Conservation (phyloP, 2,888 invertebrate genomes). For the Gnatocerus cornutus region DNA sequence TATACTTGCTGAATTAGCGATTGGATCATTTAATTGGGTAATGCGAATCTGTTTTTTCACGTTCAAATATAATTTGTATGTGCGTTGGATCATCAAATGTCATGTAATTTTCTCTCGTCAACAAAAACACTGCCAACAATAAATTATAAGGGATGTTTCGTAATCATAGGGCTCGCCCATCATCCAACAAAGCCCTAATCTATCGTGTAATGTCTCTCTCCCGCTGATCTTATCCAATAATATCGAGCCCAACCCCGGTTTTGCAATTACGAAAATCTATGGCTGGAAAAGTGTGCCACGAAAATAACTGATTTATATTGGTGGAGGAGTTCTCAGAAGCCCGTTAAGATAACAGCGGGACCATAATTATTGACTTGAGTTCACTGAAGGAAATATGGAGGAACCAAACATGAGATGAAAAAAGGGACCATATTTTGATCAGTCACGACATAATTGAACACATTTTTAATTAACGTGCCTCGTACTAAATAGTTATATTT, state of each 20-base stretch:
- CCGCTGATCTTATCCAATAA: constrained; percentile 57
- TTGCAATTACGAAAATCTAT: constrained; percentile 36
- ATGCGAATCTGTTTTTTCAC: constrained; percentile 2
- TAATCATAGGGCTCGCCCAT: constrained; percentile 63
- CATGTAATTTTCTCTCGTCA: constrained; percentile 58
- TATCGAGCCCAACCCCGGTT: constrained; percentile 43
- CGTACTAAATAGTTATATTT: no score
- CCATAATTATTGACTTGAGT: constrained; percentile 10
- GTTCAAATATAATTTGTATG: constrained; percentile 11
- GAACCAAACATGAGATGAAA: background rate
- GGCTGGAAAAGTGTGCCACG: constrained; percentile 22
- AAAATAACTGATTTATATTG: constrained; percentile 30
- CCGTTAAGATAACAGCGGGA: constrained; percentile 8
- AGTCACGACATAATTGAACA: no score
- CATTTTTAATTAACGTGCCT: no score
- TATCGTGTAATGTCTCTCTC: constrained; percentile 64
- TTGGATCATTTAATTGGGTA: constrained; percentile 4
- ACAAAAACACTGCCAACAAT: constrained; percentile 55
- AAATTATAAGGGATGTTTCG: constrained; percentile 58
- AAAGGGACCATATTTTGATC: no score
- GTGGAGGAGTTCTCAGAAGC: constrained; percentile 6
- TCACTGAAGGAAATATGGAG: background rate
- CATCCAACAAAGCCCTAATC: constrained; percentile 60
- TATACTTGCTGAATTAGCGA: background rate
- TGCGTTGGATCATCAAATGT: constrained; percentile 56